Percentiles rank a stretch among this genome's conserved stretches.
Evolutionary conservation across 2,797 vertebrate species (phyloP).

Genomic region (Tiaroga cobitis): DNA sequence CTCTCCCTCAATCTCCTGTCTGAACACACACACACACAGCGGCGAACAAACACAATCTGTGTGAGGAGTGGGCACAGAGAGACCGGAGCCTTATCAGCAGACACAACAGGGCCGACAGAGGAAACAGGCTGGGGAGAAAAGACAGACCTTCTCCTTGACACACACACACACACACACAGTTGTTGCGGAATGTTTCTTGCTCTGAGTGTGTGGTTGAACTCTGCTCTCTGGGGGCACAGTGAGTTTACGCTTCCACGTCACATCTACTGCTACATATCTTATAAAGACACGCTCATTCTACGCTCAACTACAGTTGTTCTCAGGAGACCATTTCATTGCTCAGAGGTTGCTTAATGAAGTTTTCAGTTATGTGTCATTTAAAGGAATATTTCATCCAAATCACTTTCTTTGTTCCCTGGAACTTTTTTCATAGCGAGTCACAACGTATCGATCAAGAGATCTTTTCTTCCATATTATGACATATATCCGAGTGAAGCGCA

Average conservation of each 20-base stretch:
- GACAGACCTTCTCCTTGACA: conserved; percentile 54
- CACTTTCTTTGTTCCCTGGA: not conserved
- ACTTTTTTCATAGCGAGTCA: not conserved
- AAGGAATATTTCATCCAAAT: conserved; percentile 1
- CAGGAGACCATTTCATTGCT: not conserved
- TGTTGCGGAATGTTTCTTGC: conserved; percentile 44
- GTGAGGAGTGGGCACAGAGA: conserved; percentile 42
- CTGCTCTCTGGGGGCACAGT: conserved; percentile 34
- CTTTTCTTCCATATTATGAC: not conserved
- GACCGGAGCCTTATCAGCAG: conserved; percentile 56
- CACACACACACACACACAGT: conserved; percentile 38
- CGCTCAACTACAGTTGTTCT: not conserved
- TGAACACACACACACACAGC: conserved; percentile 21
- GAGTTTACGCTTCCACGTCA: conserved; percentile 34
- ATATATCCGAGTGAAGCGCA: not conserved
- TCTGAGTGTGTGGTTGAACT: conserved; percentile 50
- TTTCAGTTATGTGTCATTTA: conserved; percentile 5
- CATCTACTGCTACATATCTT: conserved; percentile 19
- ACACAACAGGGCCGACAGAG: conserved; percentile 57
- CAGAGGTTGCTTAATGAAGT: conserved; percentile 13
- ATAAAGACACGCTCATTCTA: conserved; percentile 1
- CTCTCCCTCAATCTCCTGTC: conserved; percentile 28
- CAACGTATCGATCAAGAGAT: not conserved
- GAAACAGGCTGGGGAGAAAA: conserved; percentile 57
- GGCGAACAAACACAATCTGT: conserved; percentile 48